phyloP scores from a whole-genome alignment of 1,140 invertebrate genomes.

The Meteorus sp. region DNA sequence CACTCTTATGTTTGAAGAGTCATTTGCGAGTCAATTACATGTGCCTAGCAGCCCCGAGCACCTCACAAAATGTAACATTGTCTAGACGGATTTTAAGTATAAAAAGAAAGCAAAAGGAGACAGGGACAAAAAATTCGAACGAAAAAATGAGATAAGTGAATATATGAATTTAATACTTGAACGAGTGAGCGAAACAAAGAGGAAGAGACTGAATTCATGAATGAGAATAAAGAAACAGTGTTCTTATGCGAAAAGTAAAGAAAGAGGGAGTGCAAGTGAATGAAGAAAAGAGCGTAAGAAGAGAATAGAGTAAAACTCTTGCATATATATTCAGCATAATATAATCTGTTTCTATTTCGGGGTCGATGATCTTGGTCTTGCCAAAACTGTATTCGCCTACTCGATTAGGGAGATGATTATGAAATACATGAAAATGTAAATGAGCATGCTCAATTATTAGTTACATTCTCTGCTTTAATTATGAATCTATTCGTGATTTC shows the following conservation, averaged over 20 bases:
- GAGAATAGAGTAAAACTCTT: too few species aligned
- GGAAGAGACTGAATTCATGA: conserved; percentile 24
- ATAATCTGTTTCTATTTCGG: conserved; percentile 54
- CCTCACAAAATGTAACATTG: conserved; percentile 60
- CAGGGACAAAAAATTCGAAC: conserved; percentile 28
- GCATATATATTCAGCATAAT: conserved; percentile 56
- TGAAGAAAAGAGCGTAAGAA: conserved; percentile 45
- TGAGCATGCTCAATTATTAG: conserved; percentile 2
- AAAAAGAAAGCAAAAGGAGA: conserved; percentile 40
- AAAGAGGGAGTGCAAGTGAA: neutral
- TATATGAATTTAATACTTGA: conserved; percentile 30
- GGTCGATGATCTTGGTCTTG: conserved; percentile 47
- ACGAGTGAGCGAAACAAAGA: conserved; percentile 30
- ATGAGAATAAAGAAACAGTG: conserved; percentile 37
- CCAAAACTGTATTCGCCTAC: conserved; percentile 50
- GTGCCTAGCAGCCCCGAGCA: conserved; percentile 62
- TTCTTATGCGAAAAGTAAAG: conserved; percentile 31
- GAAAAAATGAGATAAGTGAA: conserved; percentile 25
- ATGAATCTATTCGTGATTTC: neutral
- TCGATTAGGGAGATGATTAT: conserved; percentile 44
- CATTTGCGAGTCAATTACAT: conserved; percentile 63
- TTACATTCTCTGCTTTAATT: neutral
- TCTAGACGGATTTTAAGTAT: conserved; percentile 51
- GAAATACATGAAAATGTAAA: conserved; percentile 25
- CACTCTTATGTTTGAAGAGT: conserved; percentile 61